Base-by-base conservation (phyloP, 2,113 vertebrate species). In the Poeciliopsis turrubarensis region DNA sequence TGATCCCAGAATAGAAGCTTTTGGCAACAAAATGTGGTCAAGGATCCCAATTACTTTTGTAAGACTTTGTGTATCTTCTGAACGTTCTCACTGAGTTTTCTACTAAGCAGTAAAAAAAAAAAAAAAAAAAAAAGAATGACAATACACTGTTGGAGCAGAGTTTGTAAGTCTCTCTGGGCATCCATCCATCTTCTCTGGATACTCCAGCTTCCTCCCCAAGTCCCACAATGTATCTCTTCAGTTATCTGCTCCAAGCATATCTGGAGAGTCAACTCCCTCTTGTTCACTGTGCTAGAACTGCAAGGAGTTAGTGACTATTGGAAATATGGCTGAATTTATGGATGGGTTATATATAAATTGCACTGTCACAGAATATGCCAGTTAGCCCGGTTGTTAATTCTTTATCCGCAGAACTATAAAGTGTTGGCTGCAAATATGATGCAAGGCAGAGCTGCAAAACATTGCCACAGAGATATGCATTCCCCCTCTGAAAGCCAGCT, bases 401-500 rank as follows among this genome's bases (percentile, higher is more conserved):
- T 60, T 72, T 70, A 80, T 88, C 84, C 75, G 70, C 74, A 81
- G 15, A 83, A 76, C 68, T 75, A 68, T 70, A 67, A 82, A 80
- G 75, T 65, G 83, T 64, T 87, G 83, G 83, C 84, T 77, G 72
- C 65, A 78, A 75, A 82, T 81, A 54, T 78, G 70, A 60, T 75
- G 76, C 82, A 63, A 74, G 13, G 71, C 74, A 66, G 67, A 79
- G 68, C 76, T 76, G 73, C 78, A 79, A 70, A 88, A 87, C 79
- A 88, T 75, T 79, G 84, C 90, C 78, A 81, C 82, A 85, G 87
- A 91, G 88, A 90, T 86, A 73, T 81, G 86, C 47, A 34, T 85
- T 89, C 86, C 82, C 87, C 70, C 77, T 70, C 77, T 32, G 70
- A 82, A 85, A 82, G 87, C 88, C 90, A 92, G 87, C 86, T 90